Percentiles rank a stretch among this genome's conserved stretches.
phyloP scores from a whole-genome alignment of 2,888 invertebrate genomes.

The Drosophila neotestacea region DNA sequence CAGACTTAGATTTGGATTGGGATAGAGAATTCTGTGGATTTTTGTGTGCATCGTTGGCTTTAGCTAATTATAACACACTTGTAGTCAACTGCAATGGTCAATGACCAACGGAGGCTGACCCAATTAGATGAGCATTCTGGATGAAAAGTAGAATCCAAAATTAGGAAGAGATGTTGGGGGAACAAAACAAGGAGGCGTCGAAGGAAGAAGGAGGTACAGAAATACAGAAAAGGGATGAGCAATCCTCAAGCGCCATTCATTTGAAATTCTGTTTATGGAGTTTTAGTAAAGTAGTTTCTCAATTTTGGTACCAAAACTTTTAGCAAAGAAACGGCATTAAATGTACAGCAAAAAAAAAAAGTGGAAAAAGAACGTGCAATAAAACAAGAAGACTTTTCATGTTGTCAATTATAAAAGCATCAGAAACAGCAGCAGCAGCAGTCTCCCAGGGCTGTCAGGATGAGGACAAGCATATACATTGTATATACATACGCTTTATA shows the following conservation, averaged over 20 bases:
- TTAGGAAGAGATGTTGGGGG: constrained; percentile 1
- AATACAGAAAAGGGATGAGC: constrained; percentile 16
- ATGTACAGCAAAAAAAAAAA: constrained; percentile 11
- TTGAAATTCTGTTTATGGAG: constrained; percentile 65
- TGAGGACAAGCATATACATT: background rate
- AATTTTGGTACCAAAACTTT: constrained; percentile 34
- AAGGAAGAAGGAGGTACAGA: background rate
- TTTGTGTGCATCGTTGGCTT: constrained; percentile 52
- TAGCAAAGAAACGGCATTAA: constrained; percentile 22
- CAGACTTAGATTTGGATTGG: constrained; percentile 1
- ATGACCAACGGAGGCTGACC: constrained; percentile 66
- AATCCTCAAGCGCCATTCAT: constrained; percentile 49
- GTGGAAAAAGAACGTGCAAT: background rate
- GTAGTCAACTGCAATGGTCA: constrained; percentile 58
- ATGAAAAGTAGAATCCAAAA: constrained; percentile 15
- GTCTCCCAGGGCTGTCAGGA: constrained; percentile 5
- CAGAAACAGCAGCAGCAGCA: background rate
- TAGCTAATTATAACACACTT: constrained; percentile 65
- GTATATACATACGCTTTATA: background rate
- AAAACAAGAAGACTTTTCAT: constrained; percentile 8
- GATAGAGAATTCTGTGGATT: constrained; percentile 46
- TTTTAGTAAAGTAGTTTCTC: constrained; percentile 42
- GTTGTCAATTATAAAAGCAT: constrained; percentile 42
- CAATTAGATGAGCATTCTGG: constrained; percentile 58
- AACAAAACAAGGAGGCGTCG: constrained; percentile 4